Percentiles rank a stretch among this genome's conserved stretches.
These are phyloP conservation scores for Colossoma macropomum DNA, from an alignment of 2,113 vertebrate genomes.

Conservation along the genomic window DNA sequence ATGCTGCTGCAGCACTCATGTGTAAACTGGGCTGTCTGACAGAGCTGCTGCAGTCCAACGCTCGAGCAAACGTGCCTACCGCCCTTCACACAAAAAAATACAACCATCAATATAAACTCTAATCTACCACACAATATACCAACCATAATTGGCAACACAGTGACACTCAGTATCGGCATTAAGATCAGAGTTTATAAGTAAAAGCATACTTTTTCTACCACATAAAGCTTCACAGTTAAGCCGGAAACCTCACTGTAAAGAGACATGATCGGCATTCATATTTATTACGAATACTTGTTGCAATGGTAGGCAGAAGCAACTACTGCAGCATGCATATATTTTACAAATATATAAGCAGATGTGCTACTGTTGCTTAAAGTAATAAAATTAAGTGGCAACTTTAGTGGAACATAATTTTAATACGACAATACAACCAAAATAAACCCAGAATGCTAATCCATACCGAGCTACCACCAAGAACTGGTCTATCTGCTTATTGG, in stretches of 20 bases:
- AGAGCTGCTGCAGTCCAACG: constrained; percentile 95
- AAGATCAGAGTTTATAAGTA: neutral
- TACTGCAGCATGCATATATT: too few relatives aligned
- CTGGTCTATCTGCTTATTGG: constrained; percentile 97
- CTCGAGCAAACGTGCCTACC: constrained; percentile 94
- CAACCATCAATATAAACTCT: neutral
- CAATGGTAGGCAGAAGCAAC: too few relatives aligned
- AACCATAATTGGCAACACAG: neutral
- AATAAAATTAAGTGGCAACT: neutral
- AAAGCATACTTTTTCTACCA: neutral
- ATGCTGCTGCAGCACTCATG: constrained; percentile 97
- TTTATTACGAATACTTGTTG: too few relatives aligned
- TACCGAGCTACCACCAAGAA: constrained; percentile 98
- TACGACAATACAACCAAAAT: neutral
- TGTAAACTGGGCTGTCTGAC: constrained; percentile 96
- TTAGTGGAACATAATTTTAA: neutral
- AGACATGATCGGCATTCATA: too few relatives aligned
- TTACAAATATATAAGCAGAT: too few relatives aligned
- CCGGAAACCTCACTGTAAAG: too few relatives aligned
- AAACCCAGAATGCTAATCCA: constrained; percentile 14
- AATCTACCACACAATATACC: neutral
- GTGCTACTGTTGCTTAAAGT: too few relatives aligned
- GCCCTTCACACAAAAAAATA: constrained; percentile 76
- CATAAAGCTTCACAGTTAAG: too few relatives aligned
- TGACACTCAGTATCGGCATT: neutral